Evolutionary conservation across 2,888 invertebrate species (phyloP).

Genomic region (Lithosia quadra): DNA sequence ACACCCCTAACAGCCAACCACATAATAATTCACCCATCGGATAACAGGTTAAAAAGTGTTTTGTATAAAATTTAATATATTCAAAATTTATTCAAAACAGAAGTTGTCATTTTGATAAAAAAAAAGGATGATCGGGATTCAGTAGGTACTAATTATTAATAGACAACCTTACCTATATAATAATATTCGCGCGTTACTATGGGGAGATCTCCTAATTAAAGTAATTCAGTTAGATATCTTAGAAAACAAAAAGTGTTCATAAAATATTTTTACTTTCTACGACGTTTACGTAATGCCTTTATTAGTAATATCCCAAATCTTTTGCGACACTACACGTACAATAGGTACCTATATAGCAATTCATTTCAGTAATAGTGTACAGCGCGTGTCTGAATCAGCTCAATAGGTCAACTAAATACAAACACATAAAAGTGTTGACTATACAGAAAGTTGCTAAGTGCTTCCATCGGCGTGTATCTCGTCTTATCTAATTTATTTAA

Average conservation of each 20-base stretch:
- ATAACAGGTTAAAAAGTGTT: no score
- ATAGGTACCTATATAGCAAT: background rate
- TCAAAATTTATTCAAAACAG: no score
- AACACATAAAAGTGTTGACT: constrained; percentile 75
- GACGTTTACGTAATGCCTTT: background rate
- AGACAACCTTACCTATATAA: background rate
- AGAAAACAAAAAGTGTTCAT: background rate
- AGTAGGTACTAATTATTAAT: no score
- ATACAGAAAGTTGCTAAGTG: constrained; percentile 76
- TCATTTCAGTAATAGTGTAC: constrained; percentile 5
- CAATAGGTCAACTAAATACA: constrained; percentile 61
- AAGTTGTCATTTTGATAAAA: no score
- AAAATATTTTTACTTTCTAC: no score
- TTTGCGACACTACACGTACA: background rate
- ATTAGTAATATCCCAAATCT: background rate
- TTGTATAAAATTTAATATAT: no score
- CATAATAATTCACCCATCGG: no score
- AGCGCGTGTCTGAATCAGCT: constrained; percentile 45
- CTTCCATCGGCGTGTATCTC: constrained; percentile 68
- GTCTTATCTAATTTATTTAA: constrained; percentile 82
- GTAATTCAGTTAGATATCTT: background rate
- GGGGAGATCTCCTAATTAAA: no score
- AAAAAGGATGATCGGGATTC: no score
- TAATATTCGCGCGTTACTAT: no score
- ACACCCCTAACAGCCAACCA: no score